Percentiles rank a stretch among this genome's conserved stretches.
Conservation (phyloP, 2,797 vertebrate genomes). For the Liasis olivaceus region DNA sequence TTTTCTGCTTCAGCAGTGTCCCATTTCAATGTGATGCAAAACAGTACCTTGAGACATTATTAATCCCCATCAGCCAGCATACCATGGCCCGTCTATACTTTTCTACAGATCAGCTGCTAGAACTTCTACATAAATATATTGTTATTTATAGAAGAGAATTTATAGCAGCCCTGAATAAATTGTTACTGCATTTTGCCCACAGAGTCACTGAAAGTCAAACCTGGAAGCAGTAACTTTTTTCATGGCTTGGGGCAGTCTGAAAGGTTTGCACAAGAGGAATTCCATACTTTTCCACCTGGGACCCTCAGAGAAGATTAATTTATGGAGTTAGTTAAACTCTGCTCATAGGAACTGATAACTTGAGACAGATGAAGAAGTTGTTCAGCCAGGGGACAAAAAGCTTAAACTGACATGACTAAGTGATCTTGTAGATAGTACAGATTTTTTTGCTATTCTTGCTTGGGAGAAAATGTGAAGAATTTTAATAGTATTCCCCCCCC, state of each 20-base stretch:
- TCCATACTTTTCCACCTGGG: too few relatives aligned
- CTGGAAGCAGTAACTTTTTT: background rate
- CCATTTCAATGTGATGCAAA: background rate
- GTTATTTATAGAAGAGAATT: background rate
- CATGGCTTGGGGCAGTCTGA: background rate
- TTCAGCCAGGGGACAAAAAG: background rate
- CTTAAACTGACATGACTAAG: background rate
- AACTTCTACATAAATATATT: background rate
- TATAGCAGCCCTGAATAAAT: background rate
- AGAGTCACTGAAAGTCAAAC: background rate
- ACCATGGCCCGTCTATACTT: background rate
- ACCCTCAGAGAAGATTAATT: background rate
- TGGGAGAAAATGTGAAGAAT: background rate
- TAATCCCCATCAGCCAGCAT: background rate
- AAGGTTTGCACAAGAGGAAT: background rate
- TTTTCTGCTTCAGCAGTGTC: background rate
- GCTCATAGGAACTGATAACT: background rate
- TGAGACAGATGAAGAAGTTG: background rate
- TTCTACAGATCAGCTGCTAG: background rate
- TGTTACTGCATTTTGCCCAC: background rate
- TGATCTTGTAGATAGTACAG: background rate
- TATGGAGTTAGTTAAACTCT: background rate
- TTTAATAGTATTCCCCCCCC: accelerated
- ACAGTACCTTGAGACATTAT: background rate
- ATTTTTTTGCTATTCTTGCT: background rate